Evolutionary conservation across 2,113 vertebrate species (phyloP), one percentile per base, ranked within the genome.

Genomic region (Pseudopodoces humilis): DNA sequence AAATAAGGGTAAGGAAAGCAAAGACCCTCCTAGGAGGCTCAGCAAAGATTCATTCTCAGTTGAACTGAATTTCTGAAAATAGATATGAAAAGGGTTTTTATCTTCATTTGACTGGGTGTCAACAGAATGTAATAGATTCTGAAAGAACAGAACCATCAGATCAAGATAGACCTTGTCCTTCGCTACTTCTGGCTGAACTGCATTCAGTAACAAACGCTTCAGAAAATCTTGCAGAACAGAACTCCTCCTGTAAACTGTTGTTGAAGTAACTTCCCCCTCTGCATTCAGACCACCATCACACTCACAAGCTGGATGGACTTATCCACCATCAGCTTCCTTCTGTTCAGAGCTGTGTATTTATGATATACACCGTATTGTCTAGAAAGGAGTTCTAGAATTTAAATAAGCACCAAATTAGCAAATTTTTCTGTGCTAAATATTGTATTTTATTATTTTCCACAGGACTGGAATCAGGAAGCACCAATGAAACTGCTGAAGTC

Each of bases 321-420:
- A 43, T 0, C 27, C 41, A 76, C 20, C 25, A 69, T 39, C 39
- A 58, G 24, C 56, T 5, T 25, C 31, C 28, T 41, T 35, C 43
- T 17, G 27, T 62, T 65, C 17, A 49, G 39, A 91, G 28, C 12
- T 35, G 6, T 18, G 16, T 17, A 60, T 47, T 56, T 69, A 24
- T 6, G 10, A 15, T 15, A 30, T 8, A 49, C 8, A 10, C 1
- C 49, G 4, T 7, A 55, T 0, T 35, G 11, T 6, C 17, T 21
- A 52, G 50, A 20, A 86, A 53, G 9, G 3, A 44, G 8, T 37
- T 76, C 56, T 56, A 71, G 6, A 92, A 79, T 68, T 82, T 49
- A 64, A 64, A 44, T 31, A 63, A 23, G 33, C 44, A 75, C 19
- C n/a, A 52, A 84, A 83, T 63, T 15, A 39, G n/a, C 0, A 1